Base-by-base conservation (phyloP, 1,140 invertebrate species). In the Ceratina japonica region DNA sequence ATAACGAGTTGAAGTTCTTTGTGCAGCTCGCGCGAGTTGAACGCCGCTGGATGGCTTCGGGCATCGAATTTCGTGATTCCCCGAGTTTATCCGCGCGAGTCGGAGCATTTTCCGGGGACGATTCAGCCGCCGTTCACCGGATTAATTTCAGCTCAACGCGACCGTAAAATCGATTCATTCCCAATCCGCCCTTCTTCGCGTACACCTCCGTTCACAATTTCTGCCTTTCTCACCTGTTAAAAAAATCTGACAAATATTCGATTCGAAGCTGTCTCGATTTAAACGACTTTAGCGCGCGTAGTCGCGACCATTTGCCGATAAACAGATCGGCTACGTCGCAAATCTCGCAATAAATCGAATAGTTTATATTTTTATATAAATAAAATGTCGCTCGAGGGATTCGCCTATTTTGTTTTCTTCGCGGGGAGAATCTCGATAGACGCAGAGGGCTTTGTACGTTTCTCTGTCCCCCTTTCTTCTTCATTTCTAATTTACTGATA, bases 161-260 rank as follows among this genome's bases (percentile, higher is more conserved):
- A 83, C 74, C 82, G 54, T 65, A 79, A 84, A 87, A 84, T 80
- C 77, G 76, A 69, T 80, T 87, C 84, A 80, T 52, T 62, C 24
- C 54, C 12, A 49, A 56, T 58, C 66, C 16, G 24, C 51, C 7
- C 58, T 15, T 31, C 18, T 10, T 8, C 44, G 15, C 44, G 10
- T 22, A 59, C 16, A 15, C n/a, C 66, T 16, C 37, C 72, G 24
- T 59, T 18, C 49, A 16, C 7, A 12, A 20, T 1, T 16, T 18
- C 13, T 16, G n/a, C 71, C 22, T 20, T n/a, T 24, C 20, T 44
- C 10, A 44, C 0, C 37, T 44, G 37, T 7, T 44, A 44, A 44
- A 44, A 44, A 10, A 44, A 44, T 44, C 5, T 44, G 10, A 44
- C 37, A 7, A 10, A 44, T 44, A 44, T 44, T 10, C 37, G 37